Evolutionary conservation across 2,888 invertebrate species (phyloP).

Genomic region (Ceramica pisi): DNA sequence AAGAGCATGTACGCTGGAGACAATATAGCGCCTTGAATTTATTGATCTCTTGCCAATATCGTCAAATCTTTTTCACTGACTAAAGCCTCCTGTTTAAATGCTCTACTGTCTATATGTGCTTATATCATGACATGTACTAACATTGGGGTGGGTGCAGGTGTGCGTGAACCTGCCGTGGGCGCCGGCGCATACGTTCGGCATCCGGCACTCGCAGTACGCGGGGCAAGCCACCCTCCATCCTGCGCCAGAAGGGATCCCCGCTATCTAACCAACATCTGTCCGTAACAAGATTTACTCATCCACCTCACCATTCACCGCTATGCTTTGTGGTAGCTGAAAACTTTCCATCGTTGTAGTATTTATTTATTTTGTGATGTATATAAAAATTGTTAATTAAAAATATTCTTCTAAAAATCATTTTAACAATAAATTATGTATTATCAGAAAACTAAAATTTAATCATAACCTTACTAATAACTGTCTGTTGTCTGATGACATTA

Average conservation of each 20-base stretch:
- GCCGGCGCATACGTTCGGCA: constrained; percentile 94
- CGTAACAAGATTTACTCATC: constrained; percentile 72
- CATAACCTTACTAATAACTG: constrained; percentile 10
- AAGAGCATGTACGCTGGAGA: constrained; percentile 32
- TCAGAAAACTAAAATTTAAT: constrained; percentile 16
- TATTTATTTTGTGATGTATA: constrained; percentile 62
- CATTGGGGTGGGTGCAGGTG: constrained; percentile 82
- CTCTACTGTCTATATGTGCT: constrained; percentile 25
- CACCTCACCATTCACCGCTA: constrained; percentile 60
- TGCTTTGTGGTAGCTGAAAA: constrained; percentile 60
- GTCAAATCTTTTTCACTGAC: background rate
- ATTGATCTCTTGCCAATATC: background rate
- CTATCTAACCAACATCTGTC: constrained; percentile 74
- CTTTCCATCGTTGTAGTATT: constrained; percentile 52
- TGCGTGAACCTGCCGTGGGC: constrained; percentile 91
- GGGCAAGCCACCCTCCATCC: constrained; percentile 88
- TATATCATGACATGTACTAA: constrained; percentile 66
- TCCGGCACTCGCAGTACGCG: constrained; percentile 93
- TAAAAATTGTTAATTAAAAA: constrained; percentile 60
- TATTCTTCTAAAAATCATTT: constrained; percentile 60
- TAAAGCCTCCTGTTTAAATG: constrained; percentile 27
- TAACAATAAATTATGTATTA: constrained; percentile 53
- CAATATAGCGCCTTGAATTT: background rate
- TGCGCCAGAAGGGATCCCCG: constrained; percentile 83
- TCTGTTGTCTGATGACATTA: background rate